phyloP scores from a whole-genome alignment of 2,797 vertebrate genomes.

The Lophotriccus pileatus region DNA sequence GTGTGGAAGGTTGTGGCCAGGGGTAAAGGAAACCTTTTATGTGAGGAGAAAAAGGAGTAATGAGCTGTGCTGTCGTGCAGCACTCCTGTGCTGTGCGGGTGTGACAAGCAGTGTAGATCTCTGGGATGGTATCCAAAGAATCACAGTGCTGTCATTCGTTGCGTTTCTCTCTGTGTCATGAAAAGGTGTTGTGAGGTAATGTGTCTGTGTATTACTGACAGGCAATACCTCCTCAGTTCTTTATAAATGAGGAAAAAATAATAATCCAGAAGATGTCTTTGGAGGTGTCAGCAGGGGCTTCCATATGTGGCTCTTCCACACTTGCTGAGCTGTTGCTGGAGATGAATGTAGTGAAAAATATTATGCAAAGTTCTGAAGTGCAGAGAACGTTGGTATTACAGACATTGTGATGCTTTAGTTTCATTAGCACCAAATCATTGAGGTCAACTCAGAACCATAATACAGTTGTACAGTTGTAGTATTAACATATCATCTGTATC shows the following conservation, averaged over 20 bases:
- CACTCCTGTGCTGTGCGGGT: background rate
- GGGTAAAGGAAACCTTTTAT: background rate
- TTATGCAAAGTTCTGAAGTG: background rate
- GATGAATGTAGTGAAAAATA: background rate
- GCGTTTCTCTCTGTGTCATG: rapidly evolving
- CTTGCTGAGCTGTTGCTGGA: background rate
- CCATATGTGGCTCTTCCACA: rapidly evolving
- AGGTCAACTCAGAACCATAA: background rate
- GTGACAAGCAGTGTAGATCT: background rate
- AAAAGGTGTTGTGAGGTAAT: background rate
- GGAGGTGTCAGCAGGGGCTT: background rate
- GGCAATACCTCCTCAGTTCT: background rate
- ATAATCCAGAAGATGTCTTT: background rate
- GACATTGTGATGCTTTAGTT: background rate
- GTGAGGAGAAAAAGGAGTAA: background rate
- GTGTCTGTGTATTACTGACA: background rate
- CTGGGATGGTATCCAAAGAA: background rate
- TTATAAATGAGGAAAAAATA: background rate
- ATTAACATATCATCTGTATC: background rate
- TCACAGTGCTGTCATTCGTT: rapidly evolving
- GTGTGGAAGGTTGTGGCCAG: background rate
- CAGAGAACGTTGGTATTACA: background rate
- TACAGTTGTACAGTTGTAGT: background rate
- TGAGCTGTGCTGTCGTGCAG: background rate
- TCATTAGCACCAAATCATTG: background rate